Conservation (phyloP, 2,888 invertebrate genomes). For the Ceriagrion tenellum region DNA sequence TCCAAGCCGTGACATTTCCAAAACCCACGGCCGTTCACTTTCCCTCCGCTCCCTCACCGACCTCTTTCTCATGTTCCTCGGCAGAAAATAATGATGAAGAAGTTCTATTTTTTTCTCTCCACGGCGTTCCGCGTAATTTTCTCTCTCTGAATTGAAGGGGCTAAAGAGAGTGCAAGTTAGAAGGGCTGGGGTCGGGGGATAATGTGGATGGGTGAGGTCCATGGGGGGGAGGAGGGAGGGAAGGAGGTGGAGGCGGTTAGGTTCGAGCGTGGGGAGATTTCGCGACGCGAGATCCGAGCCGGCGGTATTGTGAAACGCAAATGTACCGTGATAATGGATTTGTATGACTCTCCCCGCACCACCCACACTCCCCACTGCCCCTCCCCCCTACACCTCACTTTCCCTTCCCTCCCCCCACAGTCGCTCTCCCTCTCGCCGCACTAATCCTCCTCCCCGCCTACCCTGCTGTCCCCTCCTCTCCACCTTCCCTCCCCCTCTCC, state of each 20-base stretch:
- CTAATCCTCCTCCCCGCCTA: background rate
- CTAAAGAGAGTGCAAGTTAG: background rate
- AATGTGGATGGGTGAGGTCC: background rate
- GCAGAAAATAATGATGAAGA: background rate
- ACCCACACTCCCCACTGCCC: background rate
- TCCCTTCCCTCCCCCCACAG: background rate
- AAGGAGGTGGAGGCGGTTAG: background rate
- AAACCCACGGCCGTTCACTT: background rate
- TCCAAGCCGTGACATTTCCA: background rate
- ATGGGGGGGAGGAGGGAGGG: background rate
- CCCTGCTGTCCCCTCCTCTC: background rate
- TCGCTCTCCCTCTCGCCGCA: background rate
- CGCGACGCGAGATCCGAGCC: background rate
- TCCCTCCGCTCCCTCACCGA: no score
- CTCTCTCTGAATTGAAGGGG: background rate
- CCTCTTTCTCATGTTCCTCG: background rate
- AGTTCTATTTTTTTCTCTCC: background rate
- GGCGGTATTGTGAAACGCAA: conserved; percentile 34
- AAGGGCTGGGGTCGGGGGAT: no score
- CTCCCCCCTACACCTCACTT: background rate
- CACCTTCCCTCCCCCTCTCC: background rate
- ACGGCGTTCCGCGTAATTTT: background rate
- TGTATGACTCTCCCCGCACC: background rate
- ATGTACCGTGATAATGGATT: conserved; percentile 49
- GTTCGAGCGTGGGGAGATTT: background rate